These are phyloP conservation scores for Papilio polyxenes DNA, from an alignment of 1,140 invertebrate genomes.

Conservation along the genomic window DNA sequence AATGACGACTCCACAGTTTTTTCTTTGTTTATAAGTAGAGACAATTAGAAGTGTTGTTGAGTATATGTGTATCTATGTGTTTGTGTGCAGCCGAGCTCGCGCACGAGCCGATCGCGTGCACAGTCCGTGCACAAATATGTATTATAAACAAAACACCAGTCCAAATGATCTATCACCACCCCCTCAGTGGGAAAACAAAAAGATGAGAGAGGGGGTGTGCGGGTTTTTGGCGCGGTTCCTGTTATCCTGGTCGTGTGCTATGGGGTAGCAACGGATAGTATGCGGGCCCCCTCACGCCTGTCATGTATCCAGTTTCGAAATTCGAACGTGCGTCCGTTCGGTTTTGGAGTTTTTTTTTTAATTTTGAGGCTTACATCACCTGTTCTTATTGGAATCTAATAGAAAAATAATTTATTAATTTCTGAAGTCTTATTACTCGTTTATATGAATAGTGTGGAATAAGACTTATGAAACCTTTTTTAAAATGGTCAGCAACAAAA, in stretches of 20 bases:
- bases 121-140: constrained; percentile 77
- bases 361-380: constrained; percentile 34
- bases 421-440: too few relatives aligned
- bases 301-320: constrained; percentile 64
- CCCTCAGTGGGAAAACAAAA: constrained; percentile 52
- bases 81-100: constrained; percentile 65
- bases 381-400: neutral
- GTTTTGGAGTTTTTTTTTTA: constrained; percentile 36
- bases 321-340: constrained; percentile 49
- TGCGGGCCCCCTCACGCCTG: constrained; percentile 60
- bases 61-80: constrained; percentile 48
- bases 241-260: constrained; percentile 53
- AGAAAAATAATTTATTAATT: neutral
- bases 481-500: too few relatives aligned
- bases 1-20: constrained; percentile 30
- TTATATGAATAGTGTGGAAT: too few relatives aligned
- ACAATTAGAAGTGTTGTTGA: constrained; percentile 47
- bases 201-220: constrained; percentile 50
- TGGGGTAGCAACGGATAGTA: constrained; percentile 61
- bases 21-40: constrained; percentile 37
- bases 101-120: constrained; percentile 66
- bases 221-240: constrained; percentile 59
- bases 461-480: too few relatives aligned
- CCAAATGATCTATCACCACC: constrained; percentile 59
- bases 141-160: constrained; percentile 68